Base-by-base conservation (phyloP, 2,113 vertebrate genomes). In the Colistium nudipinnis region DNA sequence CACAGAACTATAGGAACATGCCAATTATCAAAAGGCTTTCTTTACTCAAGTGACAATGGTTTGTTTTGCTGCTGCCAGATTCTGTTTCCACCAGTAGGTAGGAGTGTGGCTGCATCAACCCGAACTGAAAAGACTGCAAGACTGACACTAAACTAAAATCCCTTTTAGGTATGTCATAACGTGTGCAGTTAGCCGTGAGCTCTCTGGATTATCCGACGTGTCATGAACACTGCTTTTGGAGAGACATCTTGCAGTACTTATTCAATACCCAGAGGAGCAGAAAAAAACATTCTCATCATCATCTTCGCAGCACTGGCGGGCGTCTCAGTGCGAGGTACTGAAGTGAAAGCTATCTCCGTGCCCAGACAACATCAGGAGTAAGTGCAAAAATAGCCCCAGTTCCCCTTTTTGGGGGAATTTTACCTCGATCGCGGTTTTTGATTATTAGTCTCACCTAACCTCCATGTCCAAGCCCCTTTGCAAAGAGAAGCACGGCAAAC, bases 361-460 rank as follows among this genome's bases (percentile, higher is more conserved):
- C 28, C n/a, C 59, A 61, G 57, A 76, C 19, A 54, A 17, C 3
- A 25, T 20, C 13, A 4, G 4, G 7, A 36, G 41, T 35, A 12
- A 45, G 61, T 33, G 35, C 31, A 70, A 59, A 67, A 70, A 31
- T 12, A 56, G 43, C 45, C 11, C 19, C n/a, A 27, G 12, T 48
- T 43, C 45, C 57, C 41, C 43, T 35, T 44, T 74, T 43, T 65
- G 52, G 62, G 55, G 66, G 65, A 65, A 39, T 36, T 56, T 62
- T 19, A 27, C 35, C 31, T 38, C 27, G 24, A 55, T 16, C n/a
- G 35, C 22, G 22, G 24, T 41, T 65, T 64, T 41, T 27, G n/a
- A 72, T 33, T 63, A 39, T 22, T 63, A 10, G 52, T 44, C 22
- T 30, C 41, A 49, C 67, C 11, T 24, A 44, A 54, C 38, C 57